Conservation (phyloP, 2,888 invertebrate genomes). For the Esperia sulphurella region DNA sequence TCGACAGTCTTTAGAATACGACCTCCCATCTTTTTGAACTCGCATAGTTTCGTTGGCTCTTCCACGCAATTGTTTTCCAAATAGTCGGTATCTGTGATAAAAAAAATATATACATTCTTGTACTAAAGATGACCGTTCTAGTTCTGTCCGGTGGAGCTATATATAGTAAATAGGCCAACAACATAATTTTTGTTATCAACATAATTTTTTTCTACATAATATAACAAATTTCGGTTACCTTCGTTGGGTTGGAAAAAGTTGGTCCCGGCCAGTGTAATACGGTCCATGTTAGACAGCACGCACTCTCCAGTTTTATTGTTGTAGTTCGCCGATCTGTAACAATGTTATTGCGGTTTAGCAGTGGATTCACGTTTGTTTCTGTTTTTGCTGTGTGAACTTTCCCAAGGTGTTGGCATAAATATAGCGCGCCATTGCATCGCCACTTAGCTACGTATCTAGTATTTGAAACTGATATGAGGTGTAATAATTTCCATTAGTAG, state of each 20-base stretch:
- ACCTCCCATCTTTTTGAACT: conserved; percentile 93
- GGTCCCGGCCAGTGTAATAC: conserved; percentile 91
- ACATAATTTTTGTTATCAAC: too few species aligned
- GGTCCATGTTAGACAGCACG: conserved; percentile 94
- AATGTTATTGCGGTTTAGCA: conserved; percentile 37
- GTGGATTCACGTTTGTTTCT: conserved; percentile 38
- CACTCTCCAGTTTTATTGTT: conserved; percentile 91
- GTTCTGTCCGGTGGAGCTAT: too few species aligned
- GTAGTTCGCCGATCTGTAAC: conserved; percentile 93
- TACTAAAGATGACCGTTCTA: too few species aligned
- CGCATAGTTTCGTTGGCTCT: conserved; percentile 95
- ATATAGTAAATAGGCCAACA: too few species aligned
- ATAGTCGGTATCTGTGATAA: conserved; percentile 82
- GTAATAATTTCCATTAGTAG: not conserved
- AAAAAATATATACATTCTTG: too few species aligned
- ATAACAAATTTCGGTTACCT: conserved; percentile 46
- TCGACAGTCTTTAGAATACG: conserved; percentile 96
- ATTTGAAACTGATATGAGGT: not conserved
- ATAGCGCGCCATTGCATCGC: not conserved
- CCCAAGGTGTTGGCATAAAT: conserved; percentile 32
- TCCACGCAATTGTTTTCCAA: conserved; percentile 96
- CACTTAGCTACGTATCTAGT: not conserved
- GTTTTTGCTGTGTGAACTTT: conserved; percentile 63
- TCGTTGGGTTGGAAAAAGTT: conserved; percentile 86
- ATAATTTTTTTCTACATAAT: not conserved